phyloP scores from a whole-genome alignment of 2,888 invertebrate species.

The Drosophila buzzatii region DNA sequence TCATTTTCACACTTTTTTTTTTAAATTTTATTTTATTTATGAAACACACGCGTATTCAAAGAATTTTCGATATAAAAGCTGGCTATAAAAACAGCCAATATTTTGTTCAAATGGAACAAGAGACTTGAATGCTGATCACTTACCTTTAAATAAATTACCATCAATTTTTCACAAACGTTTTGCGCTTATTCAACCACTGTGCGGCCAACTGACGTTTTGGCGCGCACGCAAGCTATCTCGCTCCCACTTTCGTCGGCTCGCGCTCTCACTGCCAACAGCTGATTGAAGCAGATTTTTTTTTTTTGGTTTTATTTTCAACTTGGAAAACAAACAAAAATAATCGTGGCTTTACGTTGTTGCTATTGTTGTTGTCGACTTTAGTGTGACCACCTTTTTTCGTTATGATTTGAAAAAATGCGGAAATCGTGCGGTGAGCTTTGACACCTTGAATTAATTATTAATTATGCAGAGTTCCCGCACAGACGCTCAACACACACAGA shows the following conservation, averaged over 20 bases:
- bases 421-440: slow-evolving; percentile 32
- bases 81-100: slow-evolving; percentile 26
- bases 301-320: slow-evolving; percentile 42
- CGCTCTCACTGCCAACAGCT: slow-evolving; percentile 57
- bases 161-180: slow-evolving; percentile 19
- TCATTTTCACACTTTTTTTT: slow-evolving; percentile 72
- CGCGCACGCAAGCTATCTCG: slow-evolving; percentile 57
- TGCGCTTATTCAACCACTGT: slow-evolving; percentile 43
- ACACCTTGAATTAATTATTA: slow-evolving; percentile 63
- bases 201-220: slow-evolving; percentile 56
- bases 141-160: slow-evolving; percentile 45
- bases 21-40: slow-evolving; percentile 32
- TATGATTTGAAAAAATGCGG: slow-evolving; percentile 57
- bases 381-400: slow-evolving; percentile 40
- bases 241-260: slow-evolving; percentile 39
- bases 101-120: background rate
- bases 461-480: slow-evolving; percentile 43
- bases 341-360: slow-evolving; percentile 30
- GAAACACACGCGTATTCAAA: slow-evolving; percentile 60
- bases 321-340: slow-evolving; percentile 57
- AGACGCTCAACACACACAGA: slow-evolving; percentile 9
- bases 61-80: slow-evolving; percentile 38
- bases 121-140: slow-evolving; percentile 41
- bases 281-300: slow-evolving; percentile 53
- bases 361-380: slow-evolving; percentile 25